phyloP scores from a whole-genome alignment of 2,888 invertebrate genomes.

The Drosophila ezoana region DNA sequence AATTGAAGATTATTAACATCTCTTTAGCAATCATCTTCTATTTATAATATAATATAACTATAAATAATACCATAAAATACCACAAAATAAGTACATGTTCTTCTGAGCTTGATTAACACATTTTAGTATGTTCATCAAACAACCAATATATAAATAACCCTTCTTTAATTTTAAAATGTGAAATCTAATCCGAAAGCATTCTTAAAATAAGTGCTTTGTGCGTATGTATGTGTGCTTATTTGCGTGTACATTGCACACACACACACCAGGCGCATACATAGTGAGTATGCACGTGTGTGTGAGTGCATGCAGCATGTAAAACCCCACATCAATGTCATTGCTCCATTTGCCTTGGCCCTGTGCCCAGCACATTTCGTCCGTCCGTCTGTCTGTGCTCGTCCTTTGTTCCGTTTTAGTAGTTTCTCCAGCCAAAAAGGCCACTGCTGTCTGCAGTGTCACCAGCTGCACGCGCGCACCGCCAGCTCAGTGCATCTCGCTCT shows the following conservation, averaged over 20 bases:
- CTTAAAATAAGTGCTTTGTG: slow-evolving; percentile 1
- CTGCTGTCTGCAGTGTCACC: slow-evolving; percentile 61
- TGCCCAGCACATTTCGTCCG: slow-evolving; percentile 53
- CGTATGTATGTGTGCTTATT: neutral
- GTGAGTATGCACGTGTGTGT: neutral
- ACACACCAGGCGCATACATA: neutral
- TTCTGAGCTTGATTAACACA: no score
- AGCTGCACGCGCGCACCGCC: slow-evolving; percentile 64
- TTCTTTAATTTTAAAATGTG: neutral
- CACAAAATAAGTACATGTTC: no score
- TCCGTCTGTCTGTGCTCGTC: slow-evolving; percentile 19
- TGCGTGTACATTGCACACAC: neutral
- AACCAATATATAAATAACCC: no score
- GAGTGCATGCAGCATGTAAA: slow-evolving; percentile 28
- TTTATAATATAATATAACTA: no score
- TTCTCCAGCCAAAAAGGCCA: slow-evolving; percentile 42
- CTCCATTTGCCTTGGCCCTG: slow-evolving; percentile 76
- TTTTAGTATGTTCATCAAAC: no score
- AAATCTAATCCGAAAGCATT: slow-evolving; percentile 20
- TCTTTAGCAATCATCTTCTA: no score
- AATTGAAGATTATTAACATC: no score
- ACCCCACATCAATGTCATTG: slow-evolving; percentile 58
- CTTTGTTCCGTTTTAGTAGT: slow-evolving; percentile 63
- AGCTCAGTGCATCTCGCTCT: slow-evolving; percentile 19
- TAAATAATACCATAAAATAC: no score